A percentile compares a stretch with the other conserved stretches of the same genome.
Conservation (phyloP, 2,888 invertebrate species). For the Scrobipalpa atriplicella region DNA sequence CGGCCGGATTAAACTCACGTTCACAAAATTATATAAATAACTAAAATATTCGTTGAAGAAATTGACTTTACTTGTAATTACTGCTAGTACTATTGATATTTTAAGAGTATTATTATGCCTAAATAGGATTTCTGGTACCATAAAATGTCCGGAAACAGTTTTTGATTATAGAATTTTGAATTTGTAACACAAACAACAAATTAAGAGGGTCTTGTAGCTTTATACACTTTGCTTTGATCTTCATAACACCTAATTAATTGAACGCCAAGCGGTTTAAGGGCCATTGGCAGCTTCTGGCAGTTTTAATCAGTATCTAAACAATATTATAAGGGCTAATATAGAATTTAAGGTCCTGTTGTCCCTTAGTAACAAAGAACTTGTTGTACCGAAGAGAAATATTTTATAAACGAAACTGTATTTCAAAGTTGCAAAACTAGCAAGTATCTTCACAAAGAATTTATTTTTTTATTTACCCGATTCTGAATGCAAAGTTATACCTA, state of each 20-base stretch:
- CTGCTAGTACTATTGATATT: no score
- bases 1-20: no score
- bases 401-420: no score
- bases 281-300: slow-evolving; percentile 57
- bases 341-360: not conserved
- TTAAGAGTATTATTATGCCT: no score
- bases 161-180: slow-evolving; percentile 45
- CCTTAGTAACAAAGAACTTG: not conserved
- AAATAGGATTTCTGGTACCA: not conserved
- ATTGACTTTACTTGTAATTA: no score
- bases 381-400: no score
- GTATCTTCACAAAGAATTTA: no score
- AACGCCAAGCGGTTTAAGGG: slow-evolving; percentile 65
- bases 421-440: no score
- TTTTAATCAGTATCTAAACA: slow-evolving; percentile 14
- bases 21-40: no score
- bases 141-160: slow-evolving; percentile 50
- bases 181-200: slow-evolving; percentile 70
- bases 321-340: not conserved
- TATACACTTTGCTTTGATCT: slow-evolving; percentile 73
- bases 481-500: no score
- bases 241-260: slow-evolving; percentile 76
- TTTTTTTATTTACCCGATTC: no score
- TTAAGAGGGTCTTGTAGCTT: slow-evolving; percentile 70
- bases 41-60: no score